Conservation (phyloP, 2,113 vertebrate species). For the Ageneiosus marmoratus region DNA sequence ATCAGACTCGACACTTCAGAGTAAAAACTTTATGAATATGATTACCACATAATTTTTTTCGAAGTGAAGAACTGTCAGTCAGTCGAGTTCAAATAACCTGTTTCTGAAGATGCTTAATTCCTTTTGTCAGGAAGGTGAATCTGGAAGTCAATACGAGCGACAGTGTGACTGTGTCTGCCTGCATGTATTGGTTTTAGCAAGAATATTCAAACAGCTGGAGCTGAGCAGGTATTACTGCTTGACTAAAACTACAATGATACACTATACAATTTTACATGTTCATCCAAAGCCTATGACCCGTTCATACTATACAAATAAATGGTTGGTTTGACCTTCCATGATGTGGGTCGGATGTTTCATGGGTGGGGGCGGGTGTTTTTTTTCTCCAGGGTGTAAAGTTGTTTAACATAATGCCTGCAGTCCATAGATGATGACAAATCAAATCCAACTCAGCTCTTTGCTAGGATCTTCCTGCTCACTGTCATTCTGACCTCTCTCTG, state of each 20-base stretch:
- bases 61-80: constrained; percentile 37
- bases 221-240: constrained; percentile 20
- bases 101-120: constrained; percentile 43
- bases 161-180: constrained; percentile 35
- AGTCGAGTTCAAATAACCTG: constrained; percentile 19
- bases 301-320: neutral
- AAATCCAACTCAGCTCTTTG: no score
- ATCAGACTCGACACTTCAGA: constrained; percentile 28
- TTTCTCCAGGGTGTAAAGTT: no score
- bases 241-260: neutral
- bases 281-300: neutral
- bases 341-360: neutral
- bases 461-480: no score
- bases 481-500: no score
- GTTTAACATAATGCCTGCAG: no score
- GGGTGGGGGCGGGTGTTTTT: no score
- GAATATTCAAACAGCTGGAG: constrained; percentile 29
- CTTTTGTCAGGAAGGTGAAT: constrained; percentile 49
- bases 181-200: constrained; percentile 34
- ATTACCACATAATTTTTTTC: constrained; percentile 34
- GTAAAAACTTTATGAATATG: constrained; percentile 44
- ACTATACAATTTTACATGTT: neutral
- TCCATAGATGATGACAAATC: no score
- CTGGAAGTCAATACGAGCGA: constrained; percentile 55
- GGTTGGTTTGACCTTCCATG: neutral